phyloP scores from a whole-genome alignment of 2,797 vertebrate species.

The Uromys caudimaculatus region DNA sequence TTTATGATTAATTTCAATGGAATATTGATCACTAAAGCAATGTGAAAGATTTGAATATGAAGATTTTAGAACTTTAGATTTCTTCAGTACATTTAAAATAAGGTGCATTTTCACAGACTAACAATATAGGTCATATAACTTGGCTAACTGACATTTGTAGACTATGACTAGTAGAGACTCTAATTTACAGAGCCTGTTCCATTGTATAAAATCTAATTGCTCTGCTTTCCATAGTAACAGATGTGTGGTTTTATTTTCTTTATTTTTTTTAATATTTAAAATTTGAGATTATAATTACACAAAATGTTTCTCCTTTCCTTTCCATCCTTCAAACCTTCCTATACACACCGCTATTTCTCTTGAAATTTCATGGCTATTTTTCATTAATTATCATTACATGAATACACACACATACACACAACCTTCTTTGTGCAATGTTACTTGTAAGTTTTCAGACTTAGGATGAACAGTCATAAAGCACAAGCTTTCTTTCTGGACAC shows the following conservation, averaged over 20 bases:
- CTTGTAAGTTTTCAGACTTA: neutral
- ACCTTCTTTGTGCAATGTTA: neutral
- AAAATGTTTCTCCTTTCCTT: neutral
- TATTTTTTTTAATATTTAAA: neutral
- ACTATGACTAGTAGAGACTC: neutral
- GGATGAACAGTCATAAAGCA: neutral
- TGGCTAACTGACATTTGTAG: too few relatives aligned
- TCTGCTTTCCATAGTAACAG: neutral
- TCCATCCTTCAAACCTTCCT: neutral
- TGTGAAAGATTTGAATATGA: neutral
- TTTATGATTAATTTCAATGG: neutral
- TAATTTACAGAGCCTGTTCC: neutral
- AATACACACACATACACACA: neutral
- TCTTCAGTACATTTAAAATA: neutral
- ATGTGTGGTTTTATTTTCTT: neutral
- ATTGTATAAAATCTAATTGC: neutral
- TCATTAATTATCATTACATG: neutral
- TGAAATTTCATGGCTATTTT: neutral
- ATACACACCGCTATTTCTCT: neutral
- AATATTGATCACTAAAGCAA: neutral
- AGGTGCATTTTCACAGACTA: neutral
- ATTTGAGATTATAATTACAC: neutral
- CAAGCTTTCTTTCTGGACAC: neutral
- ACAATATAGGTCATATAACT: neutral
- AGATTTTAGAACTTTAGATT: neutral